These are phyloP conservation scores for Nebria brevicollis DNA, from an alignment of 2,888 invertebrate genomes.

Conservation along the genomic window DNA sequence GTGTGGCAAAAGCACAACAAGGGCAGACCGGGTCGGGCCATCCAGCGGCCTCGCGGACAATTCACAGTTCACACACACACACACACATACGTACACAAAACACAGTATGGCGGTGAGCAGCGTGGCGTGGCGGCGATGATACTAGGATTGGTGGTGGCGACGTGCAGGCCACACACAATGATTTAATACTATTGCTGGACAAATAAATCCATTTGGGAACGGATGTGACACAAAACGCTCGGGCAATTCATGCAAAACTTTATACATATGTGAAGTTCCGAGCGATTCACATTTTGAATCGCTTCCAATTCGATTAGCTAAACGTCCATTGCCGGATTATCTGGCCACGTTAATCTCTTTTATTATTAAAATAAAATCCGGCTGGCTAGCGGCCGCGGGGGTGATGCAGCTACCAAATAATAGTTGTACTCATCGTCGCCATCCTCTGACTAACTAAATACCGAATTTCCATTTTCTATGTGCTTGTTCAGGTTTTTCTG, in stretches of 20 bases:
- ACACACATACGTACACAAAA: background rate
- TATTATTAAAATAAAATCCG: conserved; percentile 38
- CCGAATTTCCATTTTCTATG: conserved; percentile 2
- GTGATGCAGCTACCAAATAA: conserved; percentile 13
- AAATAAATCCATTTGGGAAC: conserved; percentile 45
- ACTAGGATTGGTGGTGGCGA: conserved; percentile 6
- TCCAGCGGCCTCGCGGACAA: background rate
- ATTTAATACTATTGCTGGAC: conserved; percentile 46
- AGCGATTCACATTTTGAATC: conserved; percentile 41
- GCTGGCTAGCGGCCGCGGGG: background rate
- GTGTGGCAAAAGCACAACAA: background rate
- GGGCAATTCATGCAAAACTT: conserved; percentile 46
- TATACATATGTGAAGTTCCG: conserved; percentile 20
- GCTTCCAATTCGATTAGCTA: conserved; percentile 45
- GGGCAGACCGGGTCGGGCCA: background rate
- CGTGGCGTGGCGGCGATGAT: background rate
- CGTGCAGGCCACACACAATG: conserved; percentile 19
- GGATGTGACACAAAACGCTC: conserved; percentile 43
- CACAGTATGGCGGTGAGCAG: background rate
- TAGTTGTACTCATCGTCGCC: conserved; percentile 2
- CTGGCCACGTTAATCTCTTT: conserved; percentile 39
- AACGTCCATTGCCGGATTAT: conserved; percentile 45
- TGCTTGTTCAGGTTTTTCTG: background rate
- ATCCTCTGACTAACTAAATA: background rate
- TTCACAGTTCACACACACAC: background rate